phyloP scores from a whole-genome alignment of 2,888 invertebrate species.

The Calameuta pallipes region DNA sequence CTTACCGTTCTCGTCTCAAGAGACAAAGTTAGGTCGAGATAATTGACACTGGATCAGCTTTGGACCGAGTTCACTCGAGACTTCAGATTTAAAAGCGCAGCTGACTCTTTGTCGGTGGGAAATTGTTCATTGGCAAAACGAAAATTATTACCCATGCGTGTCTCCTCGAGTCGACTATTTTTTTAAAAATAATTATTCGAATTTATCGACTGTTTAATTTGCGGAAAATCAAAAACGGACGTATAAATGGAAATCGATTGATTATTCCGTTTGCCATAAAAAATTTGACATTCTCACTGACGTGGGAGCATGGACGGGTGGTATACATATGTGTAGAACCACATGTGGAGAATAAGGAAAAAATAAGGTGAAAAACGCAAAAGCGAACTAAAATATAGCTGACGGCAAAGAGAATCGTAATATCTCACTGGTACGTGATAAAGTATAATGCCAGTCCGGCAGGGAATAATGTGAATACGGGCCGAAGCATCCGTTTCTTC shows the following conservation, averaged over 20 bases:
- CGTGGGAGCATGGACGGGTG: background rate
- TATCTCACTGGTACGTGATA: background rate
- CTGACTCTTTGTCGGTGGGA: too few species aligned
- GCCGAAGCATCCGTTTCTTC: background rate
- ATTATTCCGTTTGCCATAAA: background rate
- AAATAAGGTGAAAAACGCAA: background rate
- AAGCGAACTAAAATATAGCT: background rate
- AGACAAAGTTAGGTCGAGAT: too few species aligned
- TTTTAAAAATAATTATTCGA: too few species aligned
- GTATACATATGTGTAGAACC: background rate
- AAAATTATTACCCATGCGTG: background rate
- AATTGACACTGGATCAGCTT: too few species aligned
- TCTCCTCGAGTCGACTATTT: background rate
- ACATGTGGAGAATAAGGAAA: too few species aligned
- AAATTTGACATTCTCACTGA: background rate
- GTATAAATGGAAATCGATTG: too few species aligned
- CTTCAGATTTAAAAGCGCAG: too few species aligned
- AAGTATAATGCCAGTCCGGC: background rate
- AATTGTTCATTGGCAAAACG: too few species aligned
- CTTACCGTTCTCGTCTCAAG: too few species aligned
- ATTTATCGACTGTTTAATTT: too few species aligned
- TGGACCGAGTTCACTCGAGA: too few species aligned
- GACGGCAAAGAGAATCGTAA: background rate
- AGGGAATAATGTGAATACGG: background rate
- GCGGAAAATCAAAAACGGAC: too few species aligned